Percentiles rank a stretch among this genome's conserved stretches.
phyloP scores from a whole-genome alignment of 2,888 invertebrate species.

The Athalia cordata region DNA sequence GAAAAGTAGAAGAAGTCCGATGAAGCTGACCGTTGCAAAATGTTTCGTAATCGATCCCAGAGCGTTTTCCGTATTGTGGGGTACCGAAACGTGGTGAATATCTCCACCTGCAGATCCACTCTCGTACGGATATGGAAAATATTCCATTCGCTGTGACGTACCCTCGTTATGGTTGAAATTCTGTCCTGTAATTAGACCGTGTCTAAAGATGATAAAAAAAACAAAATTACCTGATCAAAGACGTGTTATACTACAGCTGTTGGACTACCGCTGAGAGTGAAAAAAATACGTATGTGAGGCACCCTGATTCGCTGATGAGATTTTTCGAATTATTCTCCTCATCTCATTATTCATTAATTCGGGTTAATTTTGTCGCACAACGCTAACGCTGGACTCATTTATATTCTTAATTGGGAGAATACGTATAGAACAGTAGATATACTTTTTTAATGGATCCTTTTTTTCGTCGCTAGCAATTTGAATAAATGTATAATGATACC shows the following conservation, averaged over 20 bases:
- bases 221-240: not conserved
- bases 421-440: not conserved
- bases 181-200: constrained; percentile 18
- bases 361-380: constrained; percentile 4
- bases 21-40: constrained; percentile 68
- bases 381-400: not conserved
- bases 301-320: not conserved
- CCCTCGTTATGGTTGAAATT: not conserved
- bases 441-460: not conserved
- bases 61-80: constrained; percentile 53
- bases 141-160: constrained; percentile 17
- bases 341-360: constrained; percentile 12
- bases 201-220: not conserved
- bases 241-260: not conserved
- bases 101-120: constrained; percentile 19
- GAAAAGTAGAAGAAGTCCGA: constrained; percentile 68
- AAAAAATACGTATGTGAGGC: not conserved
- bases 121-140: constrained; percentile 31
- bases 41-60: constrained; percentile 65
- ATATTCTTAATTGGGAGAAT: constrained; percentile 13
- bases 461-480: not conserved
- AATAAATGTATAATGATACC: not conserved
- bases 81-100: constrained; percentile 52
- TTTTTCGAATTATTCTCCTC: not conserved
- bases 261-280: not conserved